Evolutionary conservation across 2,113 vertebrate genomes (phyloP), one percentile per base, ranked within the genome.

Genomic region (Dolichallabes microphthalmus): DNA sequence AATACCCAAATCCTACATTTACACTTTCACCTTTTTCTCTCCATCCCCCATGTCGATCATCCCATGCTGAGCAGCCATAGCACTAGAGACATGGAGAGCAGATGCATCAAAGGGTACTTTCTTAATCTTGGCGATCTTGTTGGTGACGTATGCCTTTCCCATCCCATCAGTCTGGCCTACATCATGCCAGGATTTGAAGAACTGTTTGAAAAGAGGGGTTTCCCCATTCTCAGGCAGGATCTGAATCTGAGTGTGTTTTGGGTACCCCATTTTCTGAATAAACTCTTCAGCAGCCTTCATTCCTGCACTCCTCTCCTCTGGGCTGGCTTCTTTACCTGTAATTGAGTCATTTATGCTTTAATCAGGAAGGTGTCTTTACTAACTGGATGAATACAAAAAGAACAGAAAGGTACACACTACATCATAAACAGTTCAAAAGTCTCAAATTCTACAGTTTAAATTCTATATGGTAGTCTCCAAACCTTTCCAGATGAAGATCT

Each of bases 401-500:
- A 61, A 80, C 3, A 53, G 25, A 68, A 68, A 35, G n/a, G 13
- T 30, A 19, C 61, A 30, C 13, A 30, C 5, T 52, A 66, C 4
- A 64, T 63, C 60, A 66, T 64, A 27, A 80, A 52, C 2, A 25
- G 25, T n/a, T 81, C 52, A 60, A 15, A 66, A 11, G 14, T 27
- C 13, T 63, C 2, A 2, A 11, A 78, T 20, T 58, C 17, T n/a
- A 22, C 66, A 69, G 32, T 5, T 52, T n/a, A 75, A 77, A 27
- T 50, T 25, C 27, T 19, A 32, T 14, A 50, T 9, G 5, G 6
- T 22, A 0, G 9, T 58, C 25, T 58, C 9, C 53, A 58, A 15
- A 99, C 98, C 98, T 97, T 99, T 99, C 98, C 98, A 99, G 86
- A 99, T 94, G 32, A 97, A 99, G 94, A 99, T 98, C 93, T 96